These are phyloP conservation scores for Formica exsecta DNA, from an alignment of 1,140 invertebrate genomes.

Conservation along the genomic window DNA sequence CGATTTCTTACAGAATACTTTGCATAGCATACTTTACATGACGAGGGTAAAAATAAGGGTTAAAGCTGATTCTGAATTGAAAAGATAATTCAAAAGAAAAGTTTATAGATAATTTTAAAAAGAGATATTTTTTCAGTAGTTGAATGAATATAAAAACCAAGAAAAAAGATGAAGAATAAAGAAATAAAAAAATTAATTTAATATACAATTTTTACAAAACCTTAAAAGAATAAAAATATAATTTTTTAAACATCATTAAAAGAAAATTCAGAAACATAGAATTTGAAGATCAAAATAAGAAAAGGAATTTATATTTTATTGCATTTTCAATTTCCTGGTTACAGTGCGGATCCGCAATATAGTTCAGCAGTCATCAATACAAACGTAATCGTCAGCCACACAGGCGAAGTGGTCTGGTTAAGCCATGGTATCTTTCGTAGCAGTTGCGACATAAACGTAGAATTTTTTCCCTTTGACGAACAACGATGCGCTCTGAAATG, in stretches of 20 bases:
- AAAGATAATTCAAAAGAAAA: constrained; percentile 1
- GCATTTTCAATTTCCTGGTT: constrained; percentile 76
- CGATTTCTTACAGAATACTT: constrained; percentile 9
- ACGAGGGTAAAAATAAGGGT: not conserved
- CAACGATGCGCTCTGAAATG: constrained; percentile 97
- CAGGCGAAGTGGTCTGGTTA: constrained; percentile 92
- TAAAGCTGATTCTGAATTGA: not conserved
- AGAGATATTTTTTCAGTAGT: not conserved
- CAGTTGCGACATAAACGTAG: constrained; percentile 96
- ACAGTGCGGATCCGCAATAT: constrained; percentile 94
- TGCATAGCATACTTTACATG: not conserved
- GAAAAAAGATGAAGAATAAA: not conserved
- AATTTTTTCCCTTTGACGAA: constrained; percentile 98
- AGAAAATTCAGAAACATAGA: not conserved
- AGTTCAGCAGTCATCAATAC: constrained; percentile 93
- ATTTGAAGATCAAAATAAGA: not conserved
- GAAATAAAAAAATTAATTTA: not conserved
- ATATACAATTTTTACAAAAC: not conserved
- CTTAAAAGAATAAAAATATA: not conserved
- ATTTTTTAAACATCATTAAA: not conserved
- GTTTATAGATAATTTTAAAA: not conserved
- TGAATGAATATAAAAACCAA: not conserved
- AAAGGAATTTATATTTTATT: not conserved
- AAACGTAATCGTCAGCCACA: constrained; percentile 92
- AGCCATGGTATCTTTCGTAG: constrained; percentile 95